Conservation (phyloP, 2,797 vertebrate genomes). For the Acanthiza pusilla region DNA sequence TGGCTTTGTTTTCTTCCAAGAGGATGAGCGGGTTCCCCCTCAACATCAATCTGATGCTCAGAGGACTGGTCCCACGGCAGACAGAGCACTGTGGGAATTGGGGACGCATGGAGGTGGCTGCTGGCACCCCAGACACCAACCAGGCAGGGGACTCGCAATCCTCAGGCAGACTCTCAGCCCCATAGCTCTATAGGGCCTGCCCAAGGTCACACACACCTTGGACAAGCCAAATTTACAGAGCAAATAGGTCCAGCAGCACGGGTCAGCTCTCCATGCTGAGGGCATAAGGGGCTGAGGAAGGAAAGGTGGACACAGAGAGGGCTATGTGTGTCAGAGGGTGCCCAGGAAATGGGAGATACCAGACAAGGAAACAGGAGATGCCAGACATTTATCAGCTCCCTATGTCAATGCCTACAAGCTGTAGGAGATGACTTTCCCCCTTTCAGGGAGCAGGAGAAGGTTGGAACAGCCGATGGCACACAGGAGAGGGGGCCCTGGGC, state of each 20-base stretch:
- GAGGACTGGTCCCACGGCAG: background rate
- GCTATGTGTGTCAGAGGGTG: background rate
- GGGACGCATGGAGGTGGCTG: background rate
- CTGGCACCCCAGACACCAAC: background rate
- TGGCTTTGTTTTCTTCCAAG: background rate
- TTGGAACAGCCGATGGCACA: background rate
- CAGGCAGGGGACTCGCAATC: background rate
- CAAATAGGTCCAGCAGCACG: accelerated
- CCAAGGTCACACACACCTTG: background rate
- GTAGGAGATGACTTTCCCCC: background rate
- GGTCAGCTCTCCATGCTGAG: background rate
- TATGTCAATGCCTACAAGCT: background rate
- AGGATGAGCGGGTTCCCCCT: background rate
- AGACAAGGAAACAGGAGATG: background rate
- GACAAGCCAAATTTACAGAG: background rate
- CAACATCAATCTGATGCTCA: background rate
- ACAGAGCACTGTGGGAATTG: background rate
- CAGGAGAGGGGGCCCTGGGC: background rate
- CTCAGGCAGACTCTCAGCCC: background rate
- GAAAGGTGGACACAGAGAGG: background rate
- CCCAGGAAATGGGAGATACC: background rate
- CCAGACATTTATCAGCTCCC: background rate
- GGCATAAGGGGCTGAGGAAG: background rate
- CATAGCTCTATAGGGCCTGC: background rate
- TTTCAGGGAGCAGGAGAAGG: background rate